These are phyloP conservation scores for Pseudomugil tenellus DNA, from an alignment of 2,797 vertebrate species.

Conservation along the genomic window DNA sequence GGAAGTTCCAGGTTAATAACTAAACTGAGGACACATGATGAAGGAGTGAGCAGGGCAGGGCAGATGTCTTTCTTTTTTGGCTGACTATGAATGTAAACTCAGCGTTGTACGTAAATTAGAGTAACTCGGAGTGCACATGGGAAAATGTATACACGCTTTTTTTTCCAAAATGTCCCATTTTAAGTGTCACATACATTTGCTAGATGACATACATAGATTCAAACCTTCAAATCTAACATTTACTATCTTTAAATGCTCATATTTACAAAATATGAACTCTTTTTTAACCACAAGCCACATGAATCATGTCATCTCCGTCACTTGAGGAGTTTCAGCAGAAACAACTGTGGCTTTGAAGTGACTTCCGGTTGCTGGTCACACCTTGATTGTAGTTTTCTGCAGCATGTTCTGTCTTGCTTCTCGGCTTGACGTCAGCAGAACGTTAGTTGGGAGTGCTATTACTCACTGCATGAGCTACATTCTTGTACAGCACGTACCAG, in stretches of 20 bases:
- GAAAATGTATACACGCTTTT: slow-evolving; percentile 4
- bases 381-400: slow-evolving; percentile 80
- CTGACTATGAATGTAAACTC: slow-evolving; percentile 54
- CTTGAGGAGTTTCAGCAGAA: slow-evolving; percentile 49
- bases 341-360: slow-evolving; percentile 48
- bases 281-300: slow-evolving; percentile 15
- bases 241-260: neutral
- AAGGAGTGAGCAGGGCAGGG: slow-evolving; percentile 60
- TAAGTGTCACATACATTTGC: neutral
- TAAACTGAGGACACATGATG: slow-evolving; percentile 67
- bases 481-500: slow-evolving; percentile 74
- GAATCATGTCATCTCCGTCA: slow-evolving; percentile 30
- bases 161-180: too few species aligned
- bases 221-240: neutral
- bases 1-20: slow-evolving; percentile 84
- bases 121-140: slow-evolving; percentile 2
- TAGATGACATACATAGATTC: neutral
- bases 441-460: slow-evolving; percentile 77
- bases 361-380: slow-evolving; percentile 75
- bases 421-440: slow-evolving; percentile 76
- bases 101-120: slow-evolving; percentile 47
- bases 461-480: slow-evolving; percentile 79
- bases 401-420: slow-evolving; percentile 72
- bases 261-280: neutral
- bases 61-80: slow-evolving; percentile 39